Percentiles rank a stretch among this genome's conserved stretches.
These are phyloP conservation scores for Brenthis ino DNA, from an alignment of 2,888 invertebrate species.

Conservation along the genomic window DNA sequence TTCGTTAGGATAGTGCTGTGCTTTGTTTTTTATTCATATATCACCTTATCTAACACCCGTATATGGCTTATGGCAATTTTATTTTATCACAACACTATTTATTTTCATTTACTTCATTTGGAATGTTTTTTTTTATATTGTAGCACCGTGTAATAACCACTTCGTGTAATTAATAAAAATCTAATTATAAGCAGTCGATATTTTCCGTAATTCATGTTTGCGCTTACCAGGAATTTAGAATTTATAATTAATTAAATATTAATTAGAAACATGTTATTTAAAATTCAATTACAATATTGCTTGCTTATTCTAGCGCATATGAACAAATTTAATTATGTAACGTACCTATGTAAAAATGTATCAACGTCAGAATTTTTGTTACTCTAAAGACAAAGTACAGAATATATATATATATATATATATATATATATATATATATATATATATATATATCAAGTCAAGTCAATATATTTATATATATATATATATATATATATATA, in stretches of 20 bases:
- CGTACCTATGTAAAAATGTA: not conserved
- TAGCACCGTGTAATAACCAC: not conserved
- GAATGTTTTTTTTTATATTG: constrained; percentile 1
- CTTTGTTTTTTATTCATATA: constrained; percentile 30
- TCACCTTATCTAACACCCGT: not conserved
- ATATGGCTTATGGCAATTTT: constrained; percentile 5
- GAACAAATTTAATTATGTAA: constrained; percentile 6
- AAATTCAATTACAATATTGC: constrained; percentile 33
- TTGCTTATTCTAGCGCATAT: constrained; percentile 25
- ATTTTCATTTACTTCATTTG: constrained; percentile 5
- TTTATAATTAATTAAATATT: constrained; percentile 32
- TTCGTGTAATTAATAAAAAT: constrained; percentile 21
- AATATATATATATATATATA: too few species aligned
- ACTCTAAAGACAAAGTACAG: not conserved
- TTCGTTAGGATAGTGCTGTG: constrained; percentile 46
- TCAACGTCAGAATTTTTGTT: too few species aligned
- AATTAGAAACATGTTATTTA: constrained; percentile 33
- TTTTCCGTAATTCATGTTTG: constrained; percentile 36
- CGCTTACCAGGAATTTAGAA: constrained; percentile 29
- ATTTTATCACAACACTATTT: constrained; percentile 3
- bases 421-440: too few species aligned
- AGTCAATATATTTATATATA: too few species aligned
- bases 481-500: too few species aligned
- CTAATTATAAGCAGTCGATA: constrained; percentile 28
- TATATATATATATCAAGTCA: too few species aligned